These are phyloP conservation scores for Halcyon chelicuti DNA, from an alignment of 2,797 vertebrate species.

Conservation along the genomic window DNA sequence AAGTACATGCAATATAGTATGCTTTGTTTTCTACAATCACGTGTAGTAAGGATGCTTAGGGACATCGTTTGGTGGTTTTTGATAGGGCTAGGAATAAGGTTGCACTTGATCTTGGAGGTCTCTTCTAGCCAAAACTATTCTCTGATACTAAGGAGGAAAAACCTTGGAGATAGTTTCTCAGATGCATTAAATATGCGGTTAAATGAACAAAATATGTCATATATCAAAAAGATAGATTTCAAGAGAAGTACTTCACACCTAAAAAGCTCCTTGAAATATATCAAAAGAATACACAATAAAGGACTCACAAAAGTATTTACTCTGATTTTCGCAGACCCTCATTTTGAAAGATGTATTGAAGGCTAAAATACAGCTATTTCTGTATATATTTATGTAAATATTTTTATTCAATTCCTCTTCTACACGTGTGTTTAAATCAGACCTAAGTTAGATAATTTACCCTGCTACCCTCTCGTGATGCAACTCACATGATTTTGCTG, in stretches of 20 bases:
- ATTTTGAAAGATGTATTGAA: background rate
- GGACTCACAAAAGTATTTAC: background rate
- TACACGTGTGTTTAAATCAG: background rate
- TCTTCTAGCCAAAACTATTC: too few species aligned
- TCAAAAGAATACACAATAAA: background rate
- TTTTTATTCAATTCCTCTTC: background rate
- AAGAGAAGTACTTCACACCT: background rate
- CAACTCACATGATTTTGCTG: background rate
- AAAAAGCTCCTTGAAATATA: background rate
- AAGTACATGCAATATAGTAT: accelerated
- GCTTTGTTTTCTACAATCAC: background rate
- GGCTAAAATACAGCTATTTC: background rate
- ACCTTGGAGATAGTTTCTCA: background rate
- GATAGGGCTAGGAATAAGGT: too few species aligned
- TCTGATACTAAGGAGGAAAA: background rate
- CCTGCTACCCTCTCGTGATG: background rate
- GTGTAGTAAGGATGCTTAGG: background rate
- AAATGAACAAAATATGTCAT: background rate
- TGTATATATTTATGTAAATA: background rate
- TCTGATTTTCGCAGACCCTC: background rate
- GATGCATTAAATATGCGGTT: background rate
- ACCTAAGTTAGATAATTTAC: background rate
- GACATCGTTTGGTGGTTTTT: too few species aligned
- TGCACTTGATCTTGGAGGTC: too few species aligned
- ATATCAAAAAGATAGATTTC: background rate